Evolutionary conservation across 2,888 invertebrate genomes (phyloP), one percentile per base, ranked within the genome.

Genomic region (Drosophila paracracens): DNA sequence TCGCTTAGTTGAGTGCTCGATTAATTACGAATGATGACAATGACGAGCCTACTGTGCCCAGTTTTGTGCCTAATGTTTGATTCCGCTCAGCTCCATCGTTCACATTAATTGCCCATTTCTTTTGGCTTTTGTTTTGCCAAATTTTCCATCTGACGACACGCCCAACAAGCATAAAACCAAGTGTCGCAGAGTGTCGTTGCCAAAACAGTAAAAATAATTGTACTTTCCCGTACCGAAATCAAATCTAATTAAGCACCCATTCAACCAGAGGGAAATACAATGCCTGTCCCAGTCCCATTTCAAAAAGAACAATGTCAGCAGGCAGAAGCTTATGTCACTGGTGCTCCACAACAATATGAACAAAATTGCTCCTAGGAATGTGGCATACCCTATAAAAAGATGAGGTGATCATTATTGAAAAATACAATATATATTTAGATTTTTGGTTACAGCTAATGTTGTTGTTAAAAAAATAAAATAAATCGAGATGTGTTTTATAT

Each of bases 161-260:
- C 80, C 73, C 43, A 43, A 58, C n/a, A 76, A 54, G 31, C 57
- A 69, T 71, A 53, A 67, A 76, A 38, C 10, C 29, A 57, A 72
- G 33, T 21, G 59, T 60, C 72, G 57, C 62, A 56, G 58, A 69
- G 51, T 66, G 69, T 63, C 43, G 53, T 56, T 72, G 59, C 54
- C 43, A 62, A 54, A 68, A 69, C 54, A 56, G 43, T 61, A 61
- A 61, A 62, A 62, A 54, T n/a, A 63, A 38, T 35, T 53, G 46
- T 64, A 52, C 61, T 68, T 65, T 68, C 56, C 61, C 51, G 56
- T 46, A 62, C 51, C 59, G 35, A 62, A 75, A 65, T 57, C 57
- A 79, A 80, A 76, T 80, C 70, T 66, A 79, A 79, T 80, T 76
- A 76, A 46, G 59, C 59, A 35, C 43, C 36, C 59, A 65, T 64